phyloP scores from a whole-genome alignment of 2,888 invertebrate genomes.

The Phortica magna region DNA sequence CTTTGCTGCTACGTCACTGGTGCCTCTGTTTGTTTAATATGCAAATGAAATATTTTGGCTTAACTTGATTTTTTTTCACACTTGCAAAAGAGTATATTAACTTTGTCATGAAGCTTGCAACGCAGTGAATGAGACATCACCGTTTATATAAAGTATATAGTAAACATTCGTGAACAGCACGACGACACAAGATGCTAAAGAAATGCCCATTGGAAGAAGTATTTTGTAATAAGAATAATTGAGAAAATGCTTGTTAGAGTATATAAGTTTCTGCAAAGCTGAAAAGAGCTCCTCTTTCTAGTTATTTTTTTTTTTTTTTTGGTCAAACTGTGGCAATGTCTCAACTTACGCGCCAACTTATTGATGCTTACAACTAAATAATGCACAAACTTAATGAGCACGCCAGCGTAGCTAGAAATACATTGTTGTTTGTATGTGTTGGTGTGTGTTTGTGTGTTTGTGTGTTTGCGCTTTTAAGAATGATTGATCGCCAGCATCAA shows the following conservation, averaged over 20 bases:
- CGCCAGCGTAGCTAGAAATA: constrained; percentile 6
- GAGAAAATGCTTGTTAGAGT: no score
- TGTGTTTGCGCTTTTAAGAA: constrained; percentile 47
- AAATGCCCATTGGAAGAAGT: no score
- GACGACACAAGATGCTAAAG: no score
- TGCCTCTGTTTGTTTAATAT: constrained; percentile 50
- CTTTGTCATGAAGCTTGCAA: no score
- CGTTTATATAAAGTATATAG: no score
- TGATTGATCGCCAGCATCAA: constrained; percentile 71
- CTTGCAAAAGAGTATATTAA: no score
- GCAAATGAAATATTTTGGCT: constrained; percentile 59
- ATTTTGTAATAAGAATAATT: no score
- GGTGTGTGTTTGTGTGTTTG: no score
- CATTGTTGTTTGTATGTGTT: neutral
- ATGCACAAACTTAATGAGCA: constrained; percentile 51
- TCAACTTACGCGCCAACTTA: constrained; percentile 22
- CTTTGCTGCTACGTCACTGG: neutral
- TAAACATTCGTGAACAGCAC: no score
- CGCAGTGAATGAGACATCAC: no score
- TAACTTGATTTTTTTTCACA: neutral
- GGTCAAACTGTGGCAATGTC: neutral
- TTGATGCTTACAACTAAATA: neutral
- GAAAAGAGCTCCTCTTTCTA: no score
- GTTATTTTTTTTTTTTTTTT: neutral
- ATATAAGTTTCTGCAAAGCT: no score